These are phyloP conservation scores for Dynastes maya DNA, from an alignment of 2,888 invertebrate species.

Conservation along the genomic window DNA sequence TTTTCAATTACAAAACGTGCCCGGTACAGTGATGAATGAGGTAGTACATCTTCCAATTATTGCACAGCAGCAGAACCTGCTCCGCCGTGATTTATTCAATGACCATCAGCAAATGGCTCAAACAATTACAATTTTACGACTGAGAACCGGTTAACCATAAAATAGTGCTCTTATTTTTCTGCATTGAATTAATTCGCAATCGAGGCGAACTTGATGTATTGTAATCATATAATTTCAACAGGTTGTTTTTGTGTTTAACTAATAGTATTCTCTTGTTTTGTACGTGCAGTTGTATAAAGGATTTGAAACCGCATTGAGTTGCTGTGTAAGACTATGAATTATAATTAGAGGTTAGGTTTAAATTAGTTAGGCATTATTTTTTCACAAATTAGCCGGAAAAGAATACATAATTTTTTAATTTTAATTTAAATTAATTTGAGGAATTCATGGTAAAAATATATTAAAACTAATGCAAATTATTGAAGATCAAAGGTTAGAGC, in stretches of 20 bases:
- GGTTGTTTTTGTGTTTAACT: conserved; percentile 34
- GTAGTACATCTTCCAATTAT: conserved; percentile 54
- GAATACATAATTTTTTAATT: no score
- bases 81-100: conserved; percentile 54
- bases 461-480: no score
- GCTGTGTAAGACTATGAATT: no score
- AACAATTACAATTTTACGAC: conserved; percentile 55
- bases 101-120: conserved; percentile 50
- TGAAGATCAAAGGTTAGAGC: no score
- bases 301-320: not conserved
- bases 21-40: conserved; percentile 53
- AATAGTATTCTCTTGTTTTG: not conserved
- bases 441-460: no score
- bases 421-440: no score
- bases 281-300: not conserved
- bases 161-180: conserved; percentile 48
- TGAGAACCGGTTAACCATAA: conserved; percentile 46
- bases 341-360: no score
- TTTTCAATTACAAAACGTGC: conserved; percentile 55
- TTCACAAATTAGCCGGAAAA: no score
- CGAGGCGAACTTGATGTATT: conserved; percentile 41
- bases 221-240: conserved; percentile 44
- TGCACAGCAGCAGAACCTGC: conserved; percentile 54
- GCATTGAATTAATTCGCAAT: conserved; percentile 48
- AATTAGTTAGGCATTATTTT: no score